These are phyloP conservation scores for Terebella lapidaria DNA, from an alignment of 2,888 invertebrate genomes.

Conservation along the genomic window DNA sequence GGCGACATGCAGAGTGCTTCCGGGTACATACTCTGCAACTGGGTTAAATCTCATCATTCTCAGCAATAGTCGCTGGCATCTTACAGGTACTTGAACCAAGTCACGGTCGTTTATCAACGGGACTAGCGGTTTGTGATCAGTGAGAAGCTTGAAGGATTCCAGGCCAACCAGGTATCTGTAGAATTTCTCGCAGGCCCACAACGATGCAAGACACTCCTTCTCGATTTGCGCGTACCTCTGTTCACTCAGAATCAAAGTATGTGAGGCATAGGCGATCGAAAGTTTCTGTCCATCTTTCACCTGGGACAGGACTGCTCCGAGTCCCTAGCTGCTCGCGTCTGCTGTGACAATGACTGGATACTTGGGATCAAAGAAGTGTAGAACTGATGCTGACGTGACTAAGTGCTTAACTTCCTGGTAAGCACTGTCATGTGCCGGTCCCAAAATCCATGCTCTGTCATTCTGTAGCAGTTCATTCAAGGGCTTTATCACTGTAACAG, in stretches of 20 bases:
- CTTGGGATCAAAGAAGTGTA: background rate
- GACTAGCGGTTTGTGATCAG: background rate
- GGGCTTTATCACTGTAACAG: background rate
- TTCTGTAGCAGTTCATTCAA: background rate
- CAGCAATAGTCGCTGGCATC: conserved; percentile 1
- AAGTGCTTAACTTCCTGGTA: background rate
- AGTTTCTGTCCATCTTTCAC: background rate
- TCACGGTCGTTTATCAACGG: background rate
- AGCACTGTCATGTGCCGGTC: background rate
- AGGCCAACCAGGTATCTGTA: background rate
- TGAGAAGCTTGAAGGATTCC: background rate
- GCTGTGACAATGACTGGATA: background rate
- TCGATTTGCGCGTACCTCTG: background rate
- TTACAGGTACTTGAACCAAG: background rate
- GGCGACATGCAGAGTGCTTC: background rate
- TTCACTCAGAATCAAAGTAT: background rate
- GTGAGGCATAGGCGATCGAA: background rate
- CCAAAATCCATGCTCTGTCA: background rate
- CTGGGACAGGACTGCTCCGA: background rate
- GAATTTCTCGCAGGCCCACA: background rate
- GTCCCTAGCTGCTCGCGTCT: background rate
- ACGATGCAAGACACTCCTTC: too few species aligned
- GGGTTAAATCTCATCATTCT: conserved; percentile 1
- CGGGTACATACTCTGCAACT: background rate
- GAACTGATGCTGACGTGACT: background rate